Conservation (phyloP, 2,797 vertebrate species). For the Sphenopsis melanotis region DNA sequence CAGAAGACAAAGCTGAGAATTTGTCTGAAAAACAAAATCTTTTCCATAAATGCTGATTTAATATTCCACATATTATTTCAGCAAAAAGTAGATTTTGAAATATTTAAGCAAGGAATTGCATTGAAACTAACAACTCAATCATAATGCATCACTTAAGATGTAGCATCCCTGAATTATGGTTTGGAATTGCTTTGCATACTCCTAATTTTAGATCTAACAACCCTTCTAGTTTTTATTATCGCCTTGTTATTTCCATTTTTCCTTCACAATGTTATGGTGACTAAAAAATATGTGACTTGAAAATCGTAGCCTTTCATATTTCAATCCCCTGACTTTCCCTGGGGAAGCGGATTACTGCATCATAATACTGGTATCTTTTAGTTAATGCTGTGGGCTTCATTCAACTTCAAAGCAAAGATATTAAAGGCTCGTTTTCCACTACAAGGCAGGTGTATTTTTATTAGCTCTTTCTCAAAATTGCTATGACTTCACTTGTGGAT, state of each 20-base stretch:
- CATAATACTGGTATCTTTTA: conserved; percentile 73
- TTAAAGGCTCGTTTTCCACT: conserved; percentile 78
- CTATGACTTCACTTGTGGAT: conserved; percentile 80
- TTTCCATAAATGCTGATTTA: background rate
- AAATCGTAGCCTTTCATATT: conserved; percentile 66
- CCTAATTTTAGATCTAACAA: conserved; percentile 30
- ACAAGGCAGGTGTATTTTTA: conserved; percentile 90
- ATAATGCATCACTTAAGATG: background rate
- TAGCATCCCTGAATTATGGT: background rate
- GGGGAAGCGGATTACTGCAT: conserved; percentile 70
- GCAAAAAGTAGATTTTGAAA: background rate
- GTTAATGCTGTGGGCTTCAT: conserved; percentile 74
- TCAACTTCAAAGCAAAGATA: conserved; percentile 76
- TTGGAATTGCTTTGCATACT: background rate
- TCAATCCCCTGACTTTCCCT: conserved; percentile 60
- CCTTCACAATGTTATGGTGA: conserved; percentile 49
- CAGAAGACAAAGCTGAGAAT: background rate
- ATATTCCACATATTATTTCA: background rate
- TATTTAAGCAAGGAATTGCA: background rate
- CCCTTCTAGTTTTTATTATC: conserved; percentile 46
- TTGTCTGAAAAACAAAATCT: background rate
- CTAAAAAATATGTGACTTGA: conserved; percentile 58
- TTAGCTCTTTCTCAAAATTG: conserved; percentile 80
- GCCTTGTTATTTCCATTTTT: conserved; percentile 54
- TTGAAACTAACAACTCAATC: background rate